A percentile compares a stretch with the other conserved stretches of the same genome.
These are phyloP conservation scores for Leptoteleia sp. DNA, from an alignment of 1,140 invertebrate genomes.

Conservation along the genomic window DNA sequence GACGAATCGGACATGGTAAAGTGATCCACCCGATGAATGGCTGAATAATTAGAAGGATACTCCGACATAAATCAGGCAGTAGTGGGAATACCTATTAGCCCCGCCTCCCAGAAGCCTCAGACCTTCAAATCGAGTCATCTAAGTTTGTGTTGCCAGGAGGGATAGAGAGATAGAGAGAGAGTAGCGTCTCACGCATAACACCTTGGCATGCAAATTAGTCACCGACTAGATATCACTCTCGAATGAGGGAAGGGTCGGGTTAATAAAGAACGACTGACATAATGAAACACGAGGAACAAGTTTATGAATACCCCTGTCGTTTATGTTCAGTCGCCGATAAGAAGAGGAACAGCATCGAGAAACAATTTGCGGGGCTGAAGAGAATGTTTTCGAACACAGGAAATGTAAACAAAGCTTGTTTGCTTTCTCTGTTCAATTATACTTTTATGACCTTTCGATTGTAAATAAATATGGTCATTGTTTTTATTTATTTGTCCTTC, in stretches of 20 bases:
- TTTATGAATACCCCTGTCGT: too few relatives aligned
- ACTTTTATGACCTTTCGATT: too few relatives aligned
- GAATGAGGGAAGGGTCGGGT: slow-evolving; percentile 28
- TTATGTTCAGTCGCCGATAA: too few relatives aligned
- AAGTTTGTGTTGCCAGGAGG: slow-evolving; percentile 58
- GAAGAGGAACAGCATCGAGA: too few relatives aligned
- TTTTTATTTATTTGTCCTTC: too few relatives aligned
- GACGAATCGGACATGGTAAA: slow-evolving; percentile 43
- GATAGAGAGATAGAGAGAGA: too few relatives aligned
- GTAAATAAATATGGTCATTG: too few relatives aligned
- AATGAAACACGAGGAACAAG: slow-evolving; percentile 16
- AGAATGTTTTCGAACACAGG: too few relatives aligned
- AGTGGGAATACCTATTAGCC: slow-evolving; percentile 72
- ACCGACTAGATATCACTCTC: slow-evolving; percentile 62
- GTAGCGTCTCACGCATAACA: slow-evolving; percentile 59
- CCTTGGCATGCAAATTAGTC: slow-evolving; percentile 68
- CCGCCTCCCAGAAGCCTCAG: slow-evolving; percentile 45
- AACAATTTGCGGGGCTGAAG: too few relatives aligned
- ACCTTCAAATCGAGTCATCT: slow-evolving; percentile 63
- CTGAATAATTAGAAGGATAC: slow-evolving; percentile 68
- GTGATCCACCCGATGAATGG: slow-evolving; percentile 50
- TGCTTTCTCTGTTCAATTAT: too few relatives aligned
- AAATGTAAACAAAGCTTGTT: too few relatives aligned
- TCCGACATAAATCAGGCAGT: too few relatives aligned
- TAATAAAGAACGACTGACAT: slow-evolving; percentile 36